Evolutionary conservation across 2,113 vertebrate species (phyloP).

Genomic region (Tupaia tana): DNA sequence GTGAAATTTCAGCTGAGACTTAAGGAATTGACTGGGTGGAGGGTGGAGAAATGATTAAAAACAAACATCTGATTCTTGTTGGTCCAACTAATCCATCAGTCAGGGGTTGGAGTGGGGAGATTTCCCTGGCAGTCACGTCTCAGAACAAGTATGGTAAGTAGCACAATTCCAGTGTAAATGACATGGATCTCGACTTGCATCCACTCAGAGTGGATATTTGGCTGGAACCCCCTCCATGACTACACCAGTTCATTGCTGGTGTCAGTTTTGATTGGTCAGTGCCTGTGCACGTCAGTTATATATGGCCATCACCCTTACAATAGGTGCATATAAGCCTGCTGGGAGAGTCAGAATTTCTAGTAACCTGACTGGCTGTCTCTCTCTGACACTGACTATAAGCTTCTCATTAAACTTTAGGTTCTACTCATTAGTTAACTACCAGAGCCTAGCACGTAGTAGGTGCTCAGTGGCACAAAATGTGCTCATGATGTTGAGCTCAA

Average conservation of each 20-base stretch:
- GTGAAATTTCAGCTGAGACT: too few relatives aligned
- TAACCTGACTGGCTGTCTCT: neutral
- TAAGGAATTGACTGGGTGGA: too few relatives aligned
- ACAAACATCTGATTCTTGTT: neutral
- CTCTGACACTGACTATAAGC: neutral
- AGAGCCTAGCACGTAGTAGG: neutral
- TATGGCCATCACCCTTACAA: too few relatives aligned
- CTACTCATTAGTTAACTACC: neutral
- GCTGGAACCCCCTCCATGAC: neutral
- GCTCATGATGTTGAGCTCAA: neutral
- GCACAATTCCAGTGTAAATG: neutral
- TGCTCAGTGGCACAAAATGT: neutral
- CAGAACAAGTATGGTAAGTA: neutral
- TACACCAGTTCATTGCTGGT: too few relatives aligned
- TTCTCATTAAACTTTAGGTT: neutral
- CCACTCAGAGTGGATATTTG: neutral
- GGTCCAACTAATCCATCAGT: neutral
- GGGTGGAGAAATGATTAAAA: too few relatives aligned
- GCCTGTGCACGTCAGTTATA: neutral
- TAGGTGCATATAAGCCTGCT: neutral
- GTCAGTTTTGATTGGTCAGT: neutral
- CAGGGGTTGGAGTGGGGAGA: too few relatives aligned
- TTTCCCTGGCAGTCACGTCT: neutral
- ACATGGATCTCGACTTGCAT: neutral
- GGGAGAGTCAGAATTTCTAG: neutral